These are phyloP conservation scores for Drosophila suzukii DNA, from an alignment of 1,140 invertebrate genomes.

Conservation along the genomic window DNA sequence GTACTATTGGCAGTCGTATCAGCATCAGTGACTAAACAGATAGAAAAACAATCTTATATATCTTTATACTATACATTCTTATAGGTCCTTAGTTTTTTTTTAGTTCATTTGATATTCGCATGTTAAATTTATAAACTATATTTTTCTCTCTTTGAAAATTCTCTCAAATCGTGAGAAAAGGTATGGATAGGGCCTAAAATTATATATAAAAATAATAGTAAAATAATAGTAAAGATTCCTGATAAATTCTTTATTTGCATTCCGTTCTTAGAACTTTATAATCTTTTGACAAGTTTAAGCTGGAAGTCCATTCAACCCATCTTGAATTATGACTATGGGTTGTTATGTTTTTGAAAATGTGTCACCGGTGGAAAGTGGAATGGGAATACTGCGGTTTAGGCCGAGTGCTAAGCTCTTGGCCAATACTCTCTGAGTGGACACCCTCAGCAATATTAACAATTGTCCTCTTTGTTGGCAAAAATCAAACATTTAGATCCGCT, in stretches of 20 bases:
- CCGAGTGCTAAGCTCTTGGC: background rate
- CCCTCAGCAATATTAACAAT: slow-evolving; percentile 16
- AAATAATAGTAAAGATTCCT: too few species aligned
- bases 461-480: slow-evolving; percentile 32
- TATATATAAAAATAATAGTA: too few species aligned
- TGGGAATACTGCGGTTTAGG: background rate
- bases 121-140: too few species aligned
- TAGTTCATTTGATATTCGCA: too few species aligned
- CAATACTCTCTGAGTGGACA: slow-evolving; percentile 21
- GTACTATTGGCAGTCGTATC: slow-evolving; percentile 3
- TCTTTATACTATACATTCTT: too few species aligned
- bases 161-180: too few species aligned
- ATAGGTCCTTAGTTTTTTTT: too few species aligned
- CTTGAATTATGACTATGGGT: background rate
- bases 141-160: too few species aligned
- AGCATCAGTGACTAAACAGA: background rate
- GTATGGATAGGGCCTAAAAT: too few species aligned
- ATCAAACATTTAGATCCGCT: slow-evolving; percentile 34
- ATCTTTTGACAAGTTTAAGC: slow-evolving; percentile 5
- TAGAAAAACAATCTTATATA: background rate
- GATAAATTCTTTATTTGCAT: too few species aligned
- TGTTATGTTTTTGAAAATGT: slow-evolving; percentile 23
- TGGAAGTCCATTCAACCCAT: slow-evolving; percentile 6
- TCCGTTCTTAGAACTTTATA: background rate
- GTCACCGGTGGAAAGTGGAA: slow-evolving; percentile 13